These are phyloP conservation scores for Mactromeris polynyma DNA, from an alignment of 2,888 invertebrate species.

Conservation along the genomic window DNA sequence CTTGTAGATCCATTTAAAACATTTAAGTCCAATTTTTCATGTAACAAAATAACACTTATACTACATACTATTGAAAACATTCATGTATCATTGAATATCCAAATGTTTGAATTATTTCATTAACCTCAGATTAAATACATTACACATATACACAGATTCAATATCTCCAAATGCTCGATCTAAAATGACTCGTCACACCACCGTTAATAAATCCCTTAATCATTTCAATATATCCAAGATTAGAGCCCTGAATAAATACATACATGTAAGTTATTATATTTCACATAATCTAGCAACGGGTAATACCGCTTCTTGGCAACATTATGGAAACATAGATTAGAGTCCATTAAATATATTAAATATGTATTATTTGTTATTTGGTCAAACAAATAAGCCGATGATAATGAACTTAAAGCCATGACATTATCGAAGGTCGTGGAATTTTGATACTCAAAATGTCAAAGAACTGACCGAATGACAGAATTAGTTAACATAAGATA, in stretches of 20 bases:
- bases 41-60: background rate
- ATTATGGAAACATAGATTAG: background rate
- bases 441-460: background rate
- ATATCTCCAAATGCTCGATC: background rate
- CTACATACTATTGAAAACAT: background rate
- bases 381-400: background rate
- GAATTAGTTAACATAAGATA: no score
- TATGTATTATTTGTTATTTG: background rate
- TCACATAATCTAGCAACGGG: background rate
- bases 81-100: background rate
- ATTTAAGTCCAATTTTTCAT: background rate
- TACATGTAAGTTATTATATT: constrained; percentile 2
- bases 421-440: background rate
- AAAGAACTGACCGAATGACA: no score
- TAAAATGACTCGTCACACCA: background rate
- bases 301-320: background rate
- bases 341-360: background rate
- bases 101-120: background rate
- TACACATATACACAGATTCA: background rate
- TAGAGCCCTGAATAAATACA: background rate
- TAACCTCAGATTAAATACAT: background rate
- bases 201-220: background rate
- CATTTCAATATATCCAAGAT: background rate
- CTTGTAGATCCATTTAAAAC: background rate
- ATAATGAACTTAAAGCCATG: background rate